Evolutionary conservation across 2,797 vertebrate species (phyloP).

Genomic region (Aulostomus chinensis): DNA sequence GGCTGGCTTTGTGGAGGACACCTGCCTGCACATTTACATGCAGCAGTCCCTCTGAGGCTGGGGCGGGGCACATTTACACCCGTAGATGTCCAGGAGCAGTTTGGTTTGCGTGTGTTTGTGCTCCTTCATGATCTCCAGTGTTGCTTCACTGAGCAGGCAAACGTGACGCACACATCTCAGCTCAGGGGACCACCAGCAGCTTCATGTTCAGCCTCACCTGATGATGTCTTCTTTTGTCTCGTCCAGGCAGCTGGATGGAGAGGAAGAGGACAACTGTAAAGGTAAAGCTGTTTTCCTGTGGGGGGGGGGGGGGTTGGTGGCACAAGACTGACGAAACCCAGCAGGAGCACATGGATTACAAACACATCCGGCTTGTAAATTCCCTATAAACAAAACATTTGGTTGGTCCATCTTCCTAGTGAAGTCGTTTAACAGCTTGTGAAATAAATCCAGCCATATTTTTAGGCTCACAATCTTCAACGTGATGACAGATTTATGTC

Average conservation of each 20-base stretch:
- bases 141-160: slow-evolving; percentile 48
- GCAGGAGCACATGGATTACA: too few species aligned
- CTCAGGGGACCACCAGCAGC: background rate
- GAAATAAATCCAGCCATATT: too few species aligned
- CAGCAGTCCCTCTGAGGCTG: too few species aligned
- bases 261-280: slow-evolving; percentile 62
- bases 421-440: too few species aligned
- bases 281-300: slow-evolving; percentile 65
- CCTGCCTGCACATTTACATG: too few species aligned
- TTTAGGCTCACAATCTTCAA: too few species aligned
- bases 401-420: too few species aligned
- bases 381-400: too few species aligned
- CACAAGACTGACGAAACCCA: too few species aligned
- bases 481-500: slow-evolving; percentile 39
- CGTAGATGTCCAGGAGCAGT: background rate
- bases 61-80: slow-evolving; percentile 15
- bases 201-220: slow-evolving; percentile 11
- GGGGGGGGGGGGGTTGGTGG: too few species aligned
- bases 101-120: slow-evolving; percentile 54
- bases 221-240: slow-evolving; percentile 26
- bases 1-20: too few species aligned
- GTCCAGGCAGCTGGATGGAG: slow-evolving; percentile 55
- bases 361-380: too few species aligned
- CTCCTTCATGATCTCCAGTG: slow-evolving; percentile 7
- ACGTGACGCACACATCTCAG: slow-evolving; percentile 28